phyloP scores from a whole-genome alignment of 1,140 invertebrate species.

The Eurosta solidaginis region DNA sequence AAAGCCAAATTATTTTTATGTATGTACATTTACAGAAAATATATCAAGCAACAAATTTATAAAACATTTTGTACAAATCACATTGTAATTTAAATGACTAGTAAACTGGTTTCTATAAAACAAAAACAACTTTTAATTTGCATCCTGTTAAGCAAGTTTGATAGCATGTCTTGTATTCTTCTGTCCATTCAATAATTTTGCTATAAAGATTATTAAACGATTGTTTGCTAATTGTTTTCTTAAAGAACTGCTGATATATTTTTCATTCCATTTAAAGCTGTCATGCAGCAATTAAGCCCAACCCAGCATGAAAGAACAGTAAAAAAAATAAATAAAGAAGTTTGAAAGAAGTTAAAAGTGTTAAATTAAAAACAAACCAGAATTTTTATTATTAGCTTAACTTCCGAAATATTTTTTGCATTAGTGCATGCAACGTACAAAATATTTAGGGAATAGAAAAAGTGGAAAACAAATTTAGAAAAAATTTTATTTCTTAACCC shows the following conservation, averaged over 20 bases:
- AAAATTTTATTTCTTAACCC: too few relatives aligned
- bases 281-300: background rate
- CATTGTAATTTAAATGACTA: background rate
- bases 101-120: background rate
- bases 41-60: background rate
- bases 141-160: constrained; percentile 14
- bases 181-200: background rate
- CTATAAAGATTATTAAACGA: too few relatives aligned
- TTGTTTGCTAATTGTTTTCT: background rate
- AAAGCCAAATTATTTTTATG: too few relatives aligned
- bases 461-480: too few relatives aligned
- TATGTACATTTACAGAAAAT: background rate
- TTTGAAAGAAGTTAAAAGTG: too few relatives aligned
- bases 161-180: background rate
- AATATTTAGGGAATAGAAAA: too few relatives aligned
- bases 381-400: too few relatives aligned
- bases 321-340: too few relatives aligned
- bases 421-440: too few relatives aligned
- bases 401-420: too few relatives aligned
- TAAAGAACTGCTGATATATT: background rate
- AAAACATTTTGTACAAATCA: background rate
- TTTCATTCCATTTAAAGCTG: background rate
- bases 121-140: background rate
- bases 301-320: background rate
- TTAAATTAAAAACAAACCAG: too few relatives aligned